These are phyloP conservation scores for Drosophila peninsularis DNA, from an alignment of 2,888 invertebrate species.

Conservation along the genomic window DNA sequence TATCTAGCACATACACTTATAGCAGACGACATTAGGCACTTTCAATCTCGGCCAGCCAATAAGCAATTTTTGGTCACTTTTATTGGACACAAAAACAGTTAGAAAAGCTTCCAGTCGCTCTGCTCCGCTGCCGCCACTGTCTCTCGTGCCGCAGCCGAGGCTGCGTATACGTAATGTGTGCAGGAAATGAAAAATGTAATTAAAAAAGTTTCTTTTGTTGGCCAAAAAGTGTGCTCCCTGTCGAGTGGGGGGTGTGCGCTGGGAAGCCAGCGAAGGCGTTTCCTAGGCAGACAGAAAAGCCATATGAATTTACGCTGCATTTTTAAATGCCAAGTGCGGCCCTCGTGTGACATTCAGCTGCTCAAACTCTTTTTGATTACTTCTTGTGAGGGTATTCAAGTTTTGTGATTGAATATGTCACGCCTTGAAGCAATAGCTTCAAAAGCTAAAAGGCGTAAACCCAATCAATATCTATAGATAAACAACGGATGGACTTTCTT, in stretches of 20 bases:
- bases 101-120: constrained; percentile 5
- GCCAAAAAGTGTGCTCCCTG: constrained; percentile 37
- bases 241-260: background rate
- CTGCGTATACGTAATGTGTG: constrained; percentile 64
- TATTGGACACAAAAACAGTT: constrained; percentile 55
- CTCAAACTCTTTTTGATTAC: constrained; percentile 38
- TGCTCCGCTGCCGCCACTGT: background rate
- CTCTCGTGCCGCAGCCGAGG: constrained; percentile 14
- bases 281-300: constrained; percentile 1
- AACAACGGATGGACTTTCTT: no score
- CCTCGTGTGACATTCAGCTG: constrained; percentile 56
- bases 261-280: background rate
- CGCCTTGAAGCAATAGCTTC: background rate
- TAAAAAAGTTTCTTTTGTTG: constrained; percentile 68
- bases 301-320: constrained; percentile 59
- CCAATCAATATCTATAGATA: no score
- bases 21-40: constrained; percentile 61
- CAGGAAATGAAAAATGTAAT: constrained; percentile 77
- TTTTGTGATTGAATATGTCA: background rate
- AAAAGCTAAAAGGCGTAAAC: no score
- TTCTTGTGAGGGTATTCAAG: background rate
- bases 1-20: constrained; percentile 28
- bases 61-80: constrained; percentile 64
- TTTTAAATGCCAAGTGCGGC: constrained; percentile 52
- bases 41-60: constrained; percentile 45